Percentiles rank a stretch among this genome's conserved stretches.
Conservation (phyloP, 2,888 invertebrate genomes). For the Epirrhoe tristata region DNA sequence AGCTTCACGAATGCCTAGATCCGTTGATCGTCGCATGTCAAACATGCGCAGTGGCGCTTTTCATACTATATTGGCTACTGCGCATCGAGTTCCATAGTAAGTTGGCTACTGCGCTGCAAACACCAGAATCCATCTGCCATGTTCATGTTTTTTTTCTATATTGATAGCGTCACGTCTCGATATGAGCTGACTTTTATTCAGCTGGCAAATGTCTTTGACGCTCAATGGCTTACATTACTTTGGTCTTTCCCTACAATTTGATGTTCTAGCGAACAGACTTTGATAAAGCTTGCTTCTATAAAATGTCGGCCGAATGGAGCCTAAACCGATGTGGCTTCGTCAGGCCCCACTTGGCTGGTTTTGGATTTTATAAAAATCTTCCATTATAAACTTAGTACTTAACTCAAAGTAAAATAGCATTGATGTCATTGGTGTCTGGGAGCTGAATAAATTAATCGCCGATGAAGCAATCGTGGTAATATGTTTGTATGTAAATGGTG, state of each 20-base stretch:
- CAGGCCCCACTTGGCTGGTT: not conserved
- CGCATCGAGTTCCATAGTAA: too few relatives aligned
- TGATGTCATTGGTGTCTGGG: not conserved
- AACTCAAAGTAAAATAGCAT: not conserved
- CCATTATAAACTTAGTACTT: not conserved
- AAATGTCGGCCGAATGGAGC: not conserved
- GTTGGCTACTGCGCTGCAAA: too few relatives aligned
- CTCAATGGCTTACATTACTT: not conserved
- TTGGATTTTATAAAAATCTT: not conserved
- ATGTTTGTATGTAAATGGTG: constrained; percentile 11
- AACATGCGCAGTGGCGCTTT: too few relatives aligned
- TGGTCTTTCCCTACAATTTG: not conserved
- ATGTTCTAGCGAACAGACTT: not conserved
- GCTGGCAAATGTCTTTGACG: not conserved
- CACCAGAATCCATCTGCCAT: too few relatives aligned
- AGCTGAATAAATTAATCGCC: constrained; percentile 3
- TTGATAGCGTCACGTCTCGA: too few relatives aligned
- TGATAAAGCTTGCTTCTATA: not conserved
- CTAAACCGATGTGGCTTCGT: not conserved
- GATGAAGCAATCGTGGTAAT: not conserved
- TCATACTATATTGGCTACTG: too few relatives aligned
- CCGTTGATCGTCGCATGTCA: too few relatives aligned
- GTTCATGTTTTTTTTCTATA: too few relatives aligned
- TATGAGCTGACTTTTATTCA: not conserved
- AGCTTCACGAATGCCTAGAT: too few relatives aligned